Evolutionary conservation across 2,113 vertebrate genomes (phyloP).

Genomic region (Atlantisia rogersi): DNA sequence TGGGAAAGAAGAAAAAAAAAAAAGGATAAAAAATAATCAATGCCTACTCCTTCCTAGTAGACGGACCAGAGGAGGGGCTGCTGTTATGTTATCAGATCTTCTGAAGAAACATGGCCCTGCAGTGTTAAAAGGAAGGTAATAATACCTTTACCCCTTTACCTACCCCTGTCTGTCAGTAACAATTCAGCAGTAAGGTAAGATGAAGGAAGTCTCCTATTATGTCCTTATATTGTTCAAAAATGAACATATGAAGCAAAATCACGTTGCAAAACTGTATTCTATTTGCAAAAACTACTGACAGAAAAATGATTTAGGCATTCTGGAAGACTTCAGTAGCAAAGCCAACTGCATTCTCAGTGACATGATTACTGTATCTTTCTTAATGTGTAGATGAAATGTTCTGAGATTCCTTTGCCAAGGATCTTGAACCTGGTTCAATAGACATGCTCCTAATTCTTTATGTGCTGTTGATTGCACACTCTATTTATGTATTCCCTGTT

Average conservation of each 20-base stretch:
- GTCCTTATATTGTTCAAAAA: neutral
- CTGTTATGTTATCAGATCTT: neutral
- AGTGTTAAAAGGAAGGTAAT: neutral
- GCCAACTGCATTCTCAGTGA: neutral
- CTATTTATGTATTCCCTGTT: conserved; percentile 19
- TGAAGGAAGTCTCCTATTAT: neutral
- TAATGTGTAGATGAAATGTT: neutral
- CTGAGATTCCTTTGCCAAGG: neutral
- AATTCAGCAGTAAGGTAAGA: neutral
- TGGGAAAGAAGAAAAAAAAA: neutral
- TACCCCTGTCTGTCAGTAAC: neutral
- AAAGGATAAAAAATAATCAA: neutral
- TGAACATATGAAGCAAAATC: neutral
- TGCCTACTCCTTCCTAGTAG: neutral
- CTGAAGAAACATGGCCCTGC: neutral
- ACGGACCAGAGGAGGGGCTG: neutral
- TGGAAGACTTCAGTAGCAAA: neutral
- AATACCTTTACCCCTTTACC: neutral
- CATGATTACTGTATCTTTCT: neutral
- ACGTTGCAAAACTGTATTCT: neutral
- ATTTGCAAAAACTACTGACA: neutral
- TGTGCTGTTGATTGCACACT: neutral
- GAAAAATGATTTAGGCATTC: neutral
- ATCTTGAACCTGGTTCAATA: neutral
- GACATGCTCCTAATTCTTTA: neutral